Conservation (phyloP, 2,888 invertebrate genomes). For the Oeneis ivallda region DNA sequence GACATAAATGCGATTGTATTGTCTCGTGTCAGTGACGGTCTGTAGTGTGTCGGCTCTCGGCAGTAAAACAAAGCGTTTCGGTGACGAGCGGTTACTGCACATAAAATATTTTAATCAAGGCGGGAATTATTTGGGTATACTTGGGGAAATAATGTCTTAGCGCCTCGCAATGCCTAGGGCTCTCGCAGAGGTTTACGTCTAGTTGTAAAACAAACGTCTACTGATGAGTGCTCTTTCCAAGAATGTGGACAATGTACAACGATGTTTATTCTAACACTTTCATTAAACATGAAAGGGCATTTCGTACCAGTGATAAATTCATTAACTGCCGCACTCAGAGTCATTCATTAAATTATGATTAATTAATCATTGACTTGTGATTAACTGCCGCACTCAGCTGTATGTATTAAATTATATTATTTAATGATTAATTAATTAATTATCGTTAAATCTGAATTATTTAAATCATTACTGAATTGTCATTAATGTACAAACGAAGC, state of each 20-base stretch:
- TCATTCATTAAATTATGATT: too few relatives aligned
- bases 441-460: too few relatives aligned
- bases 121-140: slow-evolving; percentile 35
- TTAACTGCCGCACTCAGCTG: too few relatives aligned
- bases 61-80: slow-evolving; percentile 36
- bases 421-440: too few relatives aligned
- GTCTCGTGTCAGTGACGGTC: not conserved
- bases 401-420: too few relatives aligned
- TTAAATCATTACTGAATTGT: too few relatives aligned
- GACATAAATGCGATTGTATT: not conserved
- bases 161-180: not conserved
- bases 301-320: too few relatives aligned
- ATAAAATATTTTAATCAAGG: slow-evolving; percentile 46
- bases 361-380: too few relatives aligned
- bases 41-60: slow-evolving; percentile 7
- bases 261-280: not conserved
- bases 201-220: slow-evolving; percentile 9
- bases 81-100: slow-evolving; percentile 37
- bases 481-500: too few relatives aligned
- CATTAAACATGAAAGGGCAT: too few relatives aligned
- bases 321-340: too few relatives aligned
- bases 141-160: slow-evolving; percentile 31
- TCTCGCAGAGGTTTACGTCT: not conserved
- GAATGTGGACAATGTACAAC: slow-evolving; percentile 1
- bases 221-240: not conserved